These are phyloP conservation scores for Crypturellus tataupa DNA, from an alignment of 2,797 vertebrate species.

Conservation along the genomic window DNA sequence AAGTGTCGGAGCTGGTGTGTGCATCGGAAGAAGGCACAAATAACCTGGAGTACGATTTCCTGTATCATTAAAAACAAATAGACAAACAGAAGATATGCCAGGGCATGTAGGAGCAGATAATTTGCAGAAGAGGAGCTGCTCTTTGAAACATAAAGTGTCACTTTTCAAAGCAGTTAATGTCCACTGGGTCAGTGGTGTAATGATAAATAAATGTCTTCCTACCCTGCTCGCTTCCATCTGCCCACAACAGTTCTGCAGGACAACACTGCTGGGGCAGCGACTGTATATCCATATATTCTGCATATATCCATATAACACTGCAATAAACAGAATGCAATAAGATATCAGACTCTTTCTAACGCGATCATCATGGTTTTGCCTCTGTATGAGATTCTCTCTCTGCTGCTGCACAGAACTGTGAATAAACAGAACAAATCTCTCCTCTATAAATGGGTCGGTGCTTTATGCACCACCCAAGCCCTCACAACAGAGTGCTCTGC, in stretches of 20 bases:
- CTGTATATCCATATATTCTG: no score
- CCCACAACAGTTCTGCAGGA: not conserved
- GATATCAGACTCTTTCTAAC: not conserved
- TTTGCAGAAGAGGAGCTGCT: not conserved
- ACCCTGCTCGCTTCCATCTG: not conserved
- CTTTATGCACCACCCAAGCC: not conserved
- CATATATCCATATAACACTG: not conserved
- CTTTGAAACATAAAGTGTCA: not conserved
- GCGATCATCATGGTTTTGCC: not conserved
- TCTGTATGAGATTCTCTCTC: not conserved
- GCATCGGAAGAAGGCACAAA: not conserved
- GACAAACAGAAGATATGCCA: not conserved
- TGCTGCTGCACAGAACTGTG: not conserved
- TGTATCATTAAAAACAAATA: slow-evolving; percentile 13
- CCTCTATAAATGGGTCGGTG: not conserved
- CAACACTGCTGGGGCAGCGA: not conserved
- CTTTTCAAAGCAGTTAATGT: not conserved
- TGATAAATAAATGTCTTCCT: not conserved
- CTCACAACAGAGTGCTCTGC: not conserved
- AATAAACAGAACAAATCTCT: not conserved
- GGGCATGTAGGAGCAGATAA: not conserved
- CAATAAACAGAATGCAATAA: not conserved
- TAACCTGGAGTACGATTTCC: not conserved
- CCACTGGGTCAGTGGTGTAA: not conserved
- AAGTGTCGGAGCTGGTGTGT: not conserved